Base-by-base conservation (phyloP, 92 coral and sea anemone species). In the Galaxea fascicularis region DNA sequence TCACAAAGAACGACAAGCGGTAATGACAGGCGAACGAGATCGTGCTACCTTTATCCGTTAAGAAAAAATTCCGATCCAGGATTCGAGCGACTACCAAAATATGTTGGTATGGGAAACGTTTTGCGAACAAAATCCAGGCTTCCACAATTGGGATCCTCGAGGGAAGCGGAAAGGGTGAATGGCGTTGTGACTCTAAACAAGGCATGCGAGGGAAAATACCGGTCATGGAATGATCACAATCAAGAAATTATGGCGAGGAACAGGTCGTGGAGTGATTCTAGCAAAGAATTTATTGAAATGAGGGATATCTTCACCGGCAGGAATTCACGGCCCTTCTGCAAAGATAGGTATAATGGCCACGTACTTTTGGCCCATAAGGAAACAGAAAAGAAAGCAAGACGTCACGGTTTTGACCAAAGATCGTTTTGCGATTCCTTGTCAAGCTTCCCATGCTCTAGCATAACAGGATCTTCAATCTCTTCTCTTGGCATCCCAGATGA, bases 361-460 rank as follows among this genome's bases (percentile, higher is more conserved):
- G 56, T 11, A 10, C 1, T 49, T 49, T 49, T 49, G 56, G 13
- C 56, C 56, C 56, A 15, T 12, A 12, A 7, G 56, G 56, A 2
- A 49, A 15, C 14, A 49, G 56, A 49, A 15, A 15, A 15, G 56
- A 49, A 49, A 3, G 17, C 56, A 1, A 49, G 15, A 49, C 3
- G 13, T 1, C 3, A 49, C 17, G 65, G 35, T 13, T 65, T 51
- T 14, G 67, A 75, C 10, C 27, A 31, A 20, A 54, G 51, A 20
- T 75, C 80, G 47, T 56, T 75, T 16, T 75, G 80, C 56, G 51
- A 75, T 58, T 54, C 80, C 54, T 74, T 60, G 10, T 74, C 64
- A 2, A 56, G 56, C 56, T 49, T 49, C 17, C 56, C 56, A 3
- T 49, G 56, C 56, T 49, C 56, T 2, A 10, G 15, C 11, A 15